phyloP scores from a whole-genome alignment of 2,888 invertebrate species.

The Epirrita christyi region DNA sequence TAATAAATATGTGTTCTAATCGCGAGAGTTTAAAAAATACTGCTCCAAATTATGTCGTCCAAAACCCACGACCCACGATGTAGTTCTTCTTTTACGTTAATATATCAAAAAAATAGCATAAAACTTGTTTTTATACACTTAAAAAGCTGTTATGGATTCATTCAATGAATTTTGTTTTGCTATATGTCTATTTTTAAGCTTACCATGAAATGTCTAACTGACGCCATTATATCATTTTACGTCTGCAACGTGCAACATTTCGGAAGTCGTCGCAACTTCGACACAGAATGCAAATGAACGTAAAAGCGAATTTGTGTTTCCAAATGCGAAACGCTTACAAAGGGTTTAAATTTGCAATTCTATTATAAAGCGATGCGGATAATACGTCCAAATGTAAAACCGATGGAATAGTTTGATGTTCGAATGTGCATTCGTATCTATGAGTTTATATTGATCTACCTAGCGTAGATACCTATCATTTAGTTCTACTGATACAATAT shows the following conservation, averaged over 20 bases:
- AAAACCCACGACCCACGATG: too few species aligned
- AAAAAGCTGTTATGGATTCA: too few species aligned
- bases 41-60: too few species aligned
- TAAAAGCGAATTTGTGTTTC: constrained; percentile 83
- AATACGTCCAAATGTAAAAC: constrained; percentile 75
- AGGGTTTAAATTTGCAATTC: constrained; percentile 84
- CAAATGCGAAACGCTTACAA: constrained; percentile 80
- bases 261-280: constrained; percentile 72
- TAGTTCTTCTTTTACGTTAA: too few species aligned
- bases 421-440: constrained; percentile 38
- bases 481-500: not conserved
- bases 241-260: constrained; percentile 52
- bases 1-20: too few species aligned
- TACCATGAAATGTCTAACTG: not conserved
- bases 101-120: too few species aligned
- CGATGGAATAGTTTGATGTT: constrained; percentile 62
- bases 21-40: too few species aligned
- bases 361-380: constrained; percentile 77
- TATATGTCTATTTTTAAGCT: too few species aligned
- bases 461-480: not conserved
- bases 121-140: too few species aligned
- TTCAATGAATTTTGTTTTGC: too few species aligned
- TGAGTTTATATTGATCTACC: constrained; percentile 13
- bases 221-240: constrained; percentile 15
- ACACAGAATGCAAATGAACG: constrained; percentile 77